Evolutionary conservation across 1,140 invertebrate species (phyloP), one percentile per base, ranked within the genome.

Genomic region (Phymastichus coffea): DNA sequence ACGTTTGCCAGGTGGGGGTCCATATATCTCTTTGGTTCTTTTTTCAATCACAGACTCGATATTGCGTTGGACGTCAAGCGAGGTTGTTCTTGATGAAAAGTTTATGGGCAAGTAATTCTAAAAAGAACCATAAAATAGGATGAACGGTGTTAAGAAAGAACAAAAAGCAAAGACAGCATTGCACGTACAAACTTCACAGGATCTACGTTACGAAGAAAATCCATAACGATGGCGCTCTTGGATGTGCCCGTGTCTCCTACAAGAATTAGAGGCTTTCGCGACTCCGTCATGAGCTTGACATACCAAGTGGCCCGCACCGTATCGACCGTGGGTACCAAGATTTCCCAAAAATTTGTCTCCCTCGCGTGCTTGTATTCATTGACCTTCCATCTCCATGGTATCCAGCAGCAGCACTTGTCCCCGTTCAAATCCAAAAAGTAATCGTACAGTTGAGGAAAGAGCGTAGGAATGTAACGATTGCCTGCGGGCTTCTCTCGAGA

Each of bases 211-310:
- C 87, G 81, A 19, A 95, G 76, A 80, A 92, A 95, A 69, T 92
- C 87, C 59, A 86, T 84, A 55, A 92, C 89, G 37, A 92, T 93
- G 0, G 93, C 92, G 2, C 92, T 93, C 81, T 97, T 96, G 0
- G 92, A 94, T 35, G 92, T 93, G 6, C 93, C 93, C 3, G 91
- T 93, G 69, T 95, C 92, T 2, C 94, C 94, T 0, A 95, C 86
- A 8, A 97, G 79, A 4, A 95, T 78, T 1, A 93, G 85, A 0
- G 94, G 93, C 62, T 87, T 79, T 70, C 88, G 87, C 8, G 88
- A 83, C 49, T 86, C 80, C 65, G 89, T 90, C 89, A 94, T 92
- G 25, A 91, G 76, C 53, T 85, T 81, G 15, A 96, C 81, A 12
- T 92, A 81, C 85, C 91, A 93, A 0, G 85, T 88, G 2, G 88